Percentiles rank a stretch among this genome's conserved stretches.
Evolutionary conservation across 2,113 vertebrate species (phyloP).

Genomic region (Actenoides lindsayi): DNA sequence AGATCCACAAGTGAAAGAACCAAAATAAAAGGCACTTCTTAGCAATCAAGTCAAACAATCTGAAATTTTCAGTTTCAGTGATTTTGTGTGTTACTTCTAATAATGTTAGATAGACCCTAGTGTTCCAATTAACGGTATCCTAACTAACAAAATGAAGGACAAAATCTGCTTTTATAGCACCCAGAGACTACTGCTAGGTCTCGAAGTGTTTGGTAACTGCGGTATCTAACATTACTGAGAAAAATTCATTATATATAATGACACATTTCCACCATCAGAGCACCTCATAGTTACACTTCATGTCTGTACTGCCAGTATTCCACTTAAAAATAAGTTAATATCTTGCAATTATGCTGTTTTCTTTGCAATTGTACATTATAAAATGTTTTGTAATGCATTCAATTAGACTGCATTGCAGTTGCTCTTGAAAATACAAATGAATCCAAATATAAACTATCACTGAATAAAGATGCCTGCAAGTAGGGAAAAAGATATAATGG

Average conservation of each 20-base stretch:
- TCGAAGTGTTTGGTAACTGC: neutral
- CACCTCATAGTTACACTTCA: neutral
- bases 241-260: neutral
- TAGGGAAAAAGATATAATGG: neutral
- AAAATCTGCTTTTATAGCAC: neutral
- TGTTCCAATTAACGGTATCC: neutral
- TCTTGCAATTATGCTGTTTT: neutral
- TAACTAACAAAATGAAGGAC: neutral
- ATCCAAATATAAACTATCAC: neutral
- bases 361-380: neutral
- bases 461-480: neutral
- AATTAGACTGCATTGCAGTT: neutral
- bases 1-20: neutral
- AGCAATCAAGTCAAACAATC: neutral
- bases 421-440: neutral
- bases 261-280: neutral
- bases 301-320: neutral
- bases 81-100: neutral
- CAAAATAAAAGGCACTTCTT: neutral
- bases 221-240: neutral
- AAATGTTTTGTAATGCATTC: neutral
- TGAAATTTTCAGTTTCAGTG: neutral
- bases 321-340: neutral
- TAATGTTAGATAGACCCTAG: neutral
- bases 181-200: neutral